Base-by-base conservation (phyloP, 64 coral and sea anemone genomes). In the Dendrophyllia cribrosa region DNA sequence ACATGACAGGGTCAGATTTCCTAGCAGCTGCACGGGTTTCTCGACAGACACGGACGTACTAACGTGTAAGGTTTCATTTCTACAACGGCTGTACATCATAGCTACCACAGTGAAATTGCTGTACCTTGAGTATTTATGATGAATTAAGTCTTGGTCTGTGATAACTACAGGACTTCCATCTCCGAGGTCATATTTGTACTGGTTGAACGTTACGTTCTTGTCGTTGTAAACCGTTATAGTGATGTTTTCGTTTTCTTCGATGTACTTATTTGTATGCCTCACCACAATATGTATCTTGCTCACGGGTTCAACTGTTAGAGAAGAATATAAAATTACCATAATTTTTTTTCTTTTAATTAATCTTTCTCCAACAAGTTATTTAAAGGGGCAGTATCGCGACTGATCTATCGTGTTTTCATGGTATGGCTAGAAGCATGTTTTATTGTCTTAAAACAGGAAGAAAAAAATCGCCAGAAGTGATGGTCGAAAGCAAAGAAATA, bases 101-200 rank as follows among this genome's bases (percentile, higher is more conserved):
- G 64, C 59, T 10, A 17, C n/a, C 25, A 68, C 59, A 9, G 5
- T 4, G 46, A 65, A 84, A 46, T 20, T 7, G 46, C 80, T 58
- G 60, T 84, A 23, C n/a, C 1, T 68, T 45, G 80, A 65, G 60
- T 84, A 84, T 5, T 20, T 19, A 44, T 84, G 11, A 20, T 63
- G 6, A 13, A 66, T 84, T 15, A 22, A 17, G 9, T 63, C 59
- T 13, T 65, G 34, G 22, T 84, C 58, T 63, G 59, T 47, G 3
- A 53, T 84, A 45, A 84, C 23, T 5, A 44, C 12, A 22, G 80
- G 80, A 51, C 80, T 84, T 61, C 59, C 80, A 19, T 84, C 80
- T 8, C 80, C 80, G 5, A 68, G 14, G 16, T 84, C 64, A 53
- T 65, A 84, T n/a, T 43, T n/a, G 55, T 84, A 84, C 59, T 68